Percentiles rank a stretch among this genome's conserved stretches.
Evolutionary conservation across 2,888 invertebrate genomes (phyloP).

Genomic region (Tridacna gigas): DNA sequence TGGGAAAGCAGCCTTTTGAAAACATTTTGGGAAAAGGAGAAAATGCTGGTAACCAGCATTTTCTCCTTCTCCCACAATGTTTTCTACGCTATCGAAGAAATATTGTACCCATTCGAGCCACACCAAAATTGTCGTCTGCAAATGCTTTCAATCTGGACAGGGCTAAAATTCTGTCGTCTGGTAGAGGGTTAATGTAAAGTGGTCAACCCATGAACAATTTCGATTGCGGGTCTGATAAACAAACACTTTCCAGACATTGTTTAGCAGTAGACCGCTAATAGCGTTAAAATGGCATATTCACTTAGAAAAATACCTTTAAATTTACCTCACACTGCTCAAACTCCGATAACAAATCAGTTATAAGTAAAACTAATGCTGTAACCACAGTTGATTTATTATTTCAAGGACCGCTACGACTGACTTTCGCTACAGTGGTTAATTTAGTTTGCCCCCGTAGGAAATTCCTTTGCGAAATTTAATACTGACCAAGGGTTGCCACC

Average conservation of each 20-base stretch:
- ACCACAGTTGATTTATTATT: constrained; percentile 25
- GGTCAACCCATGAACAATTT: background rate
- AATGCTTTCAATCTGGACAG: too few relatives aligned
- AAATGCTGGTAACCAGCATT: background rate
- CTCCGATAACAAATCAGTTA: constrained; percentile 18
- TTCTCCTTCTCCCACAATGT: constrained; percentile 4
- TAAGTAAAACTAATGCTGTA: constrained; percentile 21
- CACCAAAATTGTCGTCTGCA: background rate
- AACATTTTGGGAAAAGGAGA: too few relatives aligned
- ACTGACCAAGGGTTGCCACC: constrained; percentile 36
- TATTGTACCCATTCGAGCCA: background rate
- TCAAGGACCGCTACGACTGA: background rate
- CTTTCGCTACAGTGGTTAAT: constrained; percentile 16
- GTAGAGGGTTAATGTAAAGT: too few relatives aligned
- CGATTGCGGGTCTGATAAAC: constrained; percentile 1
- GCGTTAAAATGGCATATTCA: constrained; percentile 20
- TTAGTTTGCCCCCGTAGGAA: background rate
- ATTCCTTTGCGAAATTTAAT: constrained; percentile 34
- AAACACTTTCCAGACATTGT: constrained; percentile 9
- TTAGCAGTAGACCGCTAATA: background rate
- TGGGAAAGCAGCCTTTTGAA: too few relatives aligned
- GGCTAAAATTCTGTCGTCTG: too few relatives aligned
- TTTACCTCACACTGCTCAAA: background rate
- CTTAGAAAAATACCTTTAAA: constrained; percentile 21
- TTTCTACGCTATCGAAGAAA: background rate